Percentiles rank a stretch among this genome's conserved stretches.
phyloP scores from a whole-genome alignment of 2,888 invertebrate species.

The Chaitophorus viminalis region DNA sequence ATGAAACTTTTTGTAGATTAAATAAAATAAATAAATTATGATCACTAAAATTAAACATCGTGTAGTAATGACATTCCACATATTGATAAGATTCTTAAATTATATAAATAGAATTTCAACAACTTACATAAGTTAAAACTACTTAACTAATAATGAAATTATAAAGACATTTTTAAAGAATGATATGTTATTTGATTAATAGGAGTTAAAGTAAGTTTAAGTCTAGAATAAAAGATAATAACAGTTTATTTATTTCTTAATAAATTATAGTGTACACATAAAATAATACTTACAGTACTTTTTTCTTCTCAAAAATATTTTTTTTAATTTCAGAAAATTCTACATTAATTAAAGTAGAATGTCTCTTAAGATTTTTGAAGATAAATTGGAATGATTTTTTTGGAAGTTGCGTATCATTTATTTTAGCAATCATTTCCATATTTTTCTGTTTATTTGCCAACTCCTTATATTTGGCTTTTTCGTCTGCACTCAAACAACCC shows the following conservation, averaged over 20 bases:
- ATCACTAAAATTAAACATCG: no score
- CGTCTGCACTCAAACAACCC: slow-evolving; percentile 67
- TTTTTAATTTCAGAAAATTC: slow-evolving; percentile 55
- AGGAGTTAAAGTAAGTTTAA: no score
- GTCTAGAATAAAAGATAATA: no score
- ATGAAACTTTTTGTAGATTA: no score
- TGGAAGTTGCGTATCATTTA: slow-evolving; percentile 2
- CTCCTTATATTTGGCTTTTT: slow-evolving; percentile 67
- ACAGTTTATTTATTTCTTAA: background rate
- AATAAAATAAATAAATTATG: no score
- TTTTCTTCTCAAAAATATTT: slow-evolving; percentile 4
- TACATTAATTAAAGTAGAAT: slow-evolving; percentile 56
- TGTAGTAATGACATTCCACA: no score
- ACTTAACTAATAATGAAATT: no score
- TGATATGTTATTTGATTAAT: no score
- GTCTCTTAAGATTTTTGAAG: slow-evolving; percentile 39
- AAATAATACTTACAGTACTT: slow-evolving; percentile 6
- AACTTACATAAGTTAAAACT: no score
- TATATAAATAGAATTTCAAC: no score
- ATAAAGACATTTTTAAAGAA: no score
- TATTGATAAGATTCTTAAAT: no score
- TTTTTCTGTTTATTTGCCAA: slow-evolving; percentile 64
- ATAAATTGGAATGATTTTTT: slow-evolving; percentile 39
- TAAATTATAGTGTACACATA: background rate
- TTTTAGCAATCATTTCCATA: slow-evolving; percentile 7